A percentile compares a stretch with the other conserved stretches of the same genome.
Evolutionary conservation across 2,113 vertebrate genomes (phyloP).

Genomic region (Pipra filicauda): DNA sequence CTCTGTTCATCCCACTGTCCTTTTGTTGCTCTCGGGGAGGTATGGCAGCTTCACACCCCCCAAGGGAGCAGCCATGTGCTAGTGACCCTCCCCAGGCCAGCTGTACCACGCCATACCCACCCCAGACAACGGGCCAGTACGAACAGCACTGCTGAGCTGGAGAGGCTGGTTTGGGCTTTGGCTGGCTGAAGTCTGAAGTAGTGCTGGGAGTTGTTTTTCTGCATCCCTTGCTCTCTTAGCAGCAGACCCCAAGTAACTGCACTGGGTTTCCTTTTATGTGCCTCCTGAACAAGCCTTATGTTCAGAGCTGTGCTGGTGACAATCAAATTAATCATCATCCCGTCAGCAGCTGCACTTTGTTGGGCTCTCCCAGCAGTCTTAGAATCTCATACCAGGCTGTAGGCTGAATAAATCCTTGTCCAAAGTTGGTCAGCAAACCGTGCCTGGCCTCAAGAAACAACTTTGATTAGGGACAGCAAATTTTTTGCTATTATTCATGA

Average conservation of each 20-base stretch:
- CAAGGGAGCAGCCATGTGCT: not conserved
- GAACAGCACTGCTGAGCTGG: not conserved
- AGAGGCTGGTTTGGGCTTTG: not conserved
- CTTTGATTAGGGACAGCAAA: not conserved
- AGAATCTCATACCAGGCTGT: not conserved
- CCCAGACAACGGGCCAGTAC: not conserved
- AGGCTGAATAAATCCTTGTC: constrained; percentile 3
- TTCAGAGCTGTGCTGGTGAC: constrained; percentile 1
- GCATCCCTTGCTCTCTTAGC: not conserved
- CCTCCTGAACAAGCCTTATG: not conserved
- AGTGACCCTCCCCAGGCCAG: not conserved
- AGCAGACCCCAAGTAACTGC: not conserved
- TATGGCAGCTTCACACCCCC: not conserved
- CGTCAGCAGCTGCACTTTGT: not conserved
- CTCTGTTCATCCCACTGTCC: not conserved
- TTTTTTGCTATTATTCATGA: not conserved
- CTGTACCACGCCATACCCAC: not conserved
- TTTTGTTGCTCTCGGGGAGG: not conserved
- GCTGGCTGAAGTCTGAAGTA: not conserved
- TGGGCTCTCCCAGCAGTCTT: not conserved
- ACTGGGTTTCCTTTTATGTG: constrained; percentile 18
- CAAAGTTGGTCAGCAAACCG: constrained; percentile 13
- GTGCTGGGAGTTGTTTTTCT: not conserved
- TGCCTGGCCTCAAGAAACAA: not conserved
- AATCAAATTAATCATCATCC: constrained; percentile 27